These are phyloP conservation scores for Dendrocincla tyrannina DNA, from an alignment of 2,797 vertebrate genomes.

Conservation along the genomic window DNA sequence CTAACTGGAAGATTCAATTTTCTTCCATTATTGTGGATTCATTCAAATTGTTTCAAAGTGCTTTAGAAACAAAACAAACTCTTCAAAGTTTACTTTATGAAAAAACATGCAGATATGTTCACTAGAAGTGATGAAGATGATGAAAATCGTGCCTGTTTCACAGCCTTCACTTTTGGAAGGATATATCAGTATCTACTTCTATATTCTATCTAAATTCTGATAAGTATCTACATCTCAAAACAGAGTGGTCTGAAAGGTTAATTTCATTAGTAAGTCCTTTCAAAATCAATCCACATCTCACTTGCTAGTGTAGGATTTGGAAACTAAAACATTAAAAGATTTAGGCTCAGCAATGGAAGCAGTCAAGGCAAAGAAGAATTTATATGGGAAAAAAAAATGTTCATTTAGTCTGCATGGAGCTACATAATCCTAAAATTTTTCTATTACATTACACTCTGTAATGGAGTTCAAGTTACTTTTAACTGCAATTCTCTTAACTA, in stretches of 20 bases:
- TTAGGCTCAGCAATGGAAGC: background rate
- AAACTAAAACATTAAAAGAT: background rate
- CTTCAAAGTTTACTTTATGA: background rate
- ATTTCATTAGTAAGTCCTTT: background rate
- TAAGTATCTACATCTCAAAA: background rate
- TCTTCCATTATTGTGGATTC: background rate
- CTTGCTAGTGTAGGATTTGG: background rate
- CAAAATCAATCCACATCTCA: background rate
- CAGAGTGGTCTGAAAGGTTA: background rate
- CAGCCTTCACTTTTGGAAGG: background rate
- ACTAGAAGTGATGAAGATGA: background rate
- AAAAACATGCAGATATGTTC: background rate
- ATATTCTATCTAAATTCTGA: background rate
- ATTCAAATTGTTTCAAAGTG: background rate
- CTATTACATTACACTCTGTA: background rate
- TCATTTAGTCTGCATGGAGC: background rate
- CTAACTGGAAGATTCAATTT: background rate
- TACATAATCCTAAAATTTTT: background rate
- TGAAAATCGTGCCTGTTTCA: background rate
- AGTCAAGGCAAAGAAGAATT: background rate
- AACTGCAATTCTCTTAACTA: background rate
- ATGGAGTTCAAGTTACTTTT: background rate
- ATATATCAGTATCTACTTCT: background rate
- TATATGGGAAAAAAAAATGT: background rate
- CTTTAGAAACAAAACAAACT: background rate